Evolutionary conservation across 2,113 vertebrate genomes (phyloP), one percentile per base, ranked within the genome.

Genomic region (Reinhardtius hippoglossoides): DNA sequence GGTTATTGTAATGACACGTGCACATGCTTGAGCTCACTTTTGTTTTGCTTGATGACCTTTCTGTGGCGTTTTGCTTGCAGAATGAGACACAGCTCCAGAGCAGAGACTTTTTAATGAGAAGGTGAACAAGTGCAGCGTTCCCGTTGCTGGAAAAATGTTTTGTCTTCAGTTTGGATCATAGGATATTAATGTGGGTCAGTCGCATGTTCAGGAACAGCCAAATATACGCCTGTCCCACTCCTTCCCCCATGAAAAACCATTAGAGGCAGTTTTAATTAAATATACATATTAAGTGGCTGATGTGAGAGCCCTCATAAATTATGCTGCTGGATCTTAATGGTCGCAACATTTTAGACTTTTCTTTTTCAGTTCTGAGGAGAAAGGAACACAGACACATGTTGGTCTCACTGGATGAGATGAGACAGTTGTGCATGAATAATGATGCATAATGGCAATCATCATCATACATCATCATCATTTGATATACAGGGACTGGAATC

Each of bases 201-300:
- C 21, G 6, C 20, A 42, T 15, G 37, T 35, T 65, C 15, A 6
- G 60, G 40, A 58, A 35, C 9, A 31, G 20, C 9, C 23, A 13
- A 42, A 23, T 44, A 27, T 12, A 13, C n/a, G 20, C 35, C 40
- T 5, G 18, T 52, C 50, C 16, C 15, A 31, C 61, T 26, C 46
- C 40, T 58, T 57, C 12, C 12, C 14, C 63, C 35, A 6, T 54
- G 66, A 76, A 44, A 80, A 78, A 57, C 24, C 66, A 66, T 63
- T 21, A 12, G 66, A 78, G 76, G 70, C 67, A 76, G 54, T 58
- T 88, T 61, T 50, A 80, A 87, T 90, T 76, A 90, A 92, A 90
- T 83, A 92, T 89, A 82, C 67, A 92, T 90, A 86, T 79, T 82
- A 83, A 87, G 83, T 83, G 87, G 74, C 8, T 63, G 69, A 79